Evolutionary conservation across 2,888 invertebrate genomes (phyloP).

Genomic region (Ischnura elegans): DNA sequence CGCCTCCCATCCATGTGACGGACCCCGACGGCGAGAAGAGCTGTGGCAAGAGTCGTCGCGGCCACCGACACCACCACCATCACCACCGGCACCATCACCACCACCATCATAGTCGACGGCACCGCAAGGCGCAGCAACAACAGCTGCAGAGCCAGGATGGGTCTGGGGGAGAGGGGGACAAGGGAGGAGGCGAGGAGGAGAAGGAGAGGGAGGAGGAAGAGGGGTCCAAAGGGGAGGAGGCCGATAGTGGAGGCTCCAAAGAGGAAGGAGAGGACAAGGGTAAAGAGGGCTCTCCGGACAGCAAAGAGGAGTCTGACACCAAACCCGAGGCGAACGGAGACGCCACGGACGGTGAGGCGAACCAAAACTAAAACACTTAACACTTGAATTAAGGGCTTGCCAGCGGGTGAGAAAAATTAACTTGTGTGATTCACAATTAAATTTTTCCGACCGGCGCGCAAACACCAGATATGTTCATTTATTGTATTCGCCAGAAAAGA

Average conservation of each 20-base stretch:
- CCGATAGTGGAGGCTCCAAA: constrained; percentile 69
- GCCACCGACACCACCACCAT: constrained; percentile 68
- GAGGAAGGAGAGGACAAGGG: constrained; percentile 72
- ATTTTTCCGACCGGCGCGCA: no score
- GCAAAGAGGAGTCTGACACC: not conserved
- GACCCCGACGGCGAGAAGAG: constrained; percentile 76
- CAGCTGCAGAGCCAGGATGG: constrained; percentile 67
- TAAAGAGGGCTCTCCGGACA: constrained; percentile 69
- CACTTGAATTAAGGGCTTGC: no score
- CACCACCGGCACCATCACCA: constrained; percentile 27
- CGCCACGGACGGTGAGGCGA: constrained; percentile 1
- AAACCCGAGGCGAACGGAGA: constrained; percentile 37
- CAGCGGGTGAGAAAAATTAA: no score
- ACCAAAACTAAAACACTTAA: no score
- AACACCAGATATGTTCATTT: no score
- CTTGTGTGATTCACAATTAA: no score
- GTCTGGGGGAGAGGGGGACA: constrained; percentile 77
- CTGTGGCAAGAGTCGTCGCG: constrained; percentile 75
- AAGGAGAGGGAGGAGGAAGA: constrained; percentile 72
- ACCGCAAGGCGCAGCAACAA: constrained; percentile 72
- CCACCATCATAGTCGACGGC: constrained; percentile 47
- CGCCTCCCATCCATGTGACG: constrained; percentile 79
- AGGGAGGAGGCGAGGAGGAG: constrained; percentile 76
- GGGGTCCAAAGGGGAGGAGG: constrained; percentile 69
- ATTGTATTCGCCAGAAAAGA: no score